These are phyloP conservation scores for Chymomyza fuscimana DNA, from an alignment of 2,888 invertebrate species.

Conservation along the genomic window DNA sequence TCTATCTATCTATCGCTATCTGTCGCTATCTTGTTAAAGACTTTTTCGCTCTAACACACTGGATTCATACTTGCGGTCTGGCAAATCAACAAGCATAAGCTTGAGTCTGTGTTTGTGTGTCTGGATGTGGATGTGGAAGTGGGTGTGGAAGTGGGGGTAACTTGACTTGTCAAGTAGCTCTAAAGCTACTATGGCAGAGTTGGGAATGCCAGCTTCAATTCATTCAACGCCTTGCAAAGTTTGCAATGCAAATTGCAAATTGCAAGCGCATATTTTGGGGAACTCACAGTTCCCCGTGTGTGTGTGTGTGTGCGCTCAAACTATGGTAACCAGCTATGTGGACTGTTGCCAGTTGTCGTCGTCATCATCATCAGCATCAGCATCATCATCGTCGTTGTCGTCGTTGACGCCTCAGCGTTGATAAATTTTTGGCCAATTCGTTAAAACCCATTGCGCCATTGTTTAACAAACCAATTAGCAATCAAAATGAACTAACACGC, in stretches of 20 bases:
- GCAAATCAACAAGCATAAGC: constrained; percentile 24
- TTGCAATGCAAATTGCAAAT: constrained; percentile 13
- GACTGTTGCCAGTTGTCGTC: not conserved
- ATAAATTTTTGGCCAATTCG: constrained; percentile 70
- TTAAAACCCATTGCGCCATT: constrained; percentile 74
- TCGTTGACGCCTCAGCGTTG: constrained; percentile 38
- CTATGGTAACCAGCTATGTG: constrained; percentile 2
- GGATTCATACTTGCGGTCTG: constrained; percentile 28
- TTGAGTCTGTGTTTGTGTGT: not conserved
- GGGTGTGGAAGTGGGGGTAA: not conserved
- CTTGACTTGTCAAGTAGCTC: not conserved
- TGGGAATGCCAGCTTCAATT: not conserved
- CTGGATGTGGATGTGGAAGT: not conserved
- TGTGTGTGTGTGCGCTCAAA: not conserved
- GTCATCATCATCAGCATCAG: not conserved
- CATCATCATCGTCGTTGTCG: not conserved
- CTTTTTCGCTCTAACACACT: not conserved
- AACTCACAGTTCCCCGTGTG: not conserved
- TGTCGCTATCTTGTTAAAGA: not conserved
- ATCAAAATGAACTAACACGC: constrained; percentile 78
- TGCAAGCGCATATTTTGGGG: constrained; percentile 9
- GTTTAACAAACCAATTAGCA: constrained; percentile 78
- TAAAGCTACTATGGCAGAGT: not conserved
- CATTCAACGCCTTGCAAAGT: constrained; percentile 2
- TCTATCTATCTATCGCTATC: not conserved